Evolutionary conservation across 53 echinoderm and acorn worm genomes (phyloP).

Genomic region (Crossaster papposus): DNA sequence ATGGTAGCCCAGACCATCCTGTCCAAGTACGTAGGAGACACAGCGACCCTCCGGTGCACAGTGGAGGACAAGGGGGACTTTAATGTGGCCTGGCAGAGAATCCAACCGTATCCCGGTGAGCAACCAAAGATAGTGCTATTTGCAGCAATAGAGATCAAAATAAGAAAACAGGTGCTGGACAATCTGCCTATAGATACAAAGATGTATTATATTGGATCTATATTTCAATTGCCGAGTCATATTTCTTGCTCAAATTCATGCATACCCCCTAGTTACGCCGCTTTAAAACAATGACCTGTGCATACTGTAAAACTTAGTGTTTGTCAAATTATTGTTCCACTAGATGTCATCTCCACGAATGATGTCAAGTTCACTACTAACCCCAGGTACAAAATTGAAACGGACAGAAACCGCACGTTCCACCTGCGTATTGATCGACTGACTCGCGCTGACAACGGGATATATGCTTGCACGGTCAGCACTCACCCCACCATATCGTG

Average conservation of each 20-base stretch:
- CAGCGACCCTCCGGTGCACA: constrained; percentile 12
- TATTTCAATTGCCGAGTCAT: no score
- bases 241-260: no score
- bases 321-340: not conserved
- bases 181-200: no score
- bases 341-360: not conserved
- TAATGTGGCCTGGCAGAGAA: not conserved
- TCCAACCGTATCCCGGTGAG: not conserved
- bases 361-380: not conserved
- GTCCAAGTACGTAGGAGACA: constrained; percentile 27
- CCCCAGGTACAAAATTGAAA: constrained; percentile 6
- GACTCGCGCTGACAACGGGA: constrained; percentile 30
- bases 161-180: no score
- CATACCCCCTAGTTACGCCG: no score
- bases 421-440: constrained; percentile 43
- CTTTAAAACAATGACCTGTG: no score
- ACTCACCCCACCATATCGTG: constrained; percentile 20
- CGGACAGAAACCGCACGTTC: constrained; percentile 46
- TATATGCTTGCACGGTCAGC: constrained; percentile 25
- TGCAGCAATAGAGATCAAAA: no score
- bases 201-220: no score
- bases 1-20: not conserved
- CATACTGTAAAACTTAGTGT: no score
- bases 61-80: not conserved
- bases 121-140: not conserved